These are phyloP conservation scores for Tortricodes alternella DNA, from an alignment of 2,888 invertebrate species.

Conservation along the genomic window DNA sequence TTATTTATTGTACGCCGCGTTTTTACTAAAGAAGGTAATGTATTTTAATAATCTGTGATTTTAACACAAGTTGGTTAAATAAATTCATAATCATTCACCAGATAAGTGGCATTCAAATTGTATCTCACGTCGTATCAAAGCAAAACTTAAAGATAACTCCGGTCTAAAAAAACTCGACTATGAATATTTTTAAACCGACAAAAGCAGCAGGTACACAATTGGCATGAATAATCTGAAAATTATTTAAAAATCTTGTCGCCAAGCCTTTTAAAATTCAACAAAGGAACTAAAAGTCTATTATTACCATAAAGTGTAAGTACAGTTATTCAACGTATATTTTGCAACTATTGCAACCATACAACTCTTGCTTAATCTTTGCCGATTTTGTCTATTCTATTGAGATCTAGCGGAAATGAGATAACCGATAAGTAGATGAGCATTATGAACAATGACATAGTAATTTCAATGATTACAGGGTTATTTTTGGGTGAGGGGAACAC, in stretches of 20 bases:
- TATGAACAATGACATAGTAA: neutral
- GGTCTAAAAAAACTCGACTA: no score
- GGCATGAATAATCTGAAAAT: neutral
- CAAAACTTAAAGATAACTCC: no score
- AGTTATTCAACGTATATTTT: constrained; percentile 24
- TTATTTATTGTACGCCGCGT: no score
- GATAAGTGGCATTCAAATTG: no score
- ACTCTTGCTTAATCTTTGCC: constrained; percentile 5
- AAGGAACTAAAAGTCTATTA: neutral
- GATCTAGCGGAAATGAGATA: constrained; percentile 13
- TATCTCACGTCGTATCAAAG: no score
- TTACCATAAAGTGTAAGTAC: neutral
- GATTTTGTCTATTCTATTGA: constrained; percentile 8
- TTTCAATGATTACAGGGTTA: neutral
- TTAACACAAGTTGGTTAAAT: no score
- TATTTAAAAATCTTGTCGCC: neutral
- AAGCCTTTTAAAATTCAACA: constrained; percentile 5
- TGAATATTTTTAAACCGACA: no score
- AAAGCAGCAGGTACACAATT: neutral
- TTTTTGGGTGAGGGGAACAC: neutral
- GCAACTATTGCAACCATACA: constrained; percentile 16
- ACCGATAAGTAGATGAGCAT: constrained; percentile 6
- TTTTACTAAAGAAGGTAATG: no score
- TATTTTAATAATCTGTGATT: no score
- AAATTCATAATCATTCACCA: no score